phyloP scores from a whole-genome alignment of 37 sponge, comb jelly and placozoan genomes.

The Ianthella basta region DNA sequence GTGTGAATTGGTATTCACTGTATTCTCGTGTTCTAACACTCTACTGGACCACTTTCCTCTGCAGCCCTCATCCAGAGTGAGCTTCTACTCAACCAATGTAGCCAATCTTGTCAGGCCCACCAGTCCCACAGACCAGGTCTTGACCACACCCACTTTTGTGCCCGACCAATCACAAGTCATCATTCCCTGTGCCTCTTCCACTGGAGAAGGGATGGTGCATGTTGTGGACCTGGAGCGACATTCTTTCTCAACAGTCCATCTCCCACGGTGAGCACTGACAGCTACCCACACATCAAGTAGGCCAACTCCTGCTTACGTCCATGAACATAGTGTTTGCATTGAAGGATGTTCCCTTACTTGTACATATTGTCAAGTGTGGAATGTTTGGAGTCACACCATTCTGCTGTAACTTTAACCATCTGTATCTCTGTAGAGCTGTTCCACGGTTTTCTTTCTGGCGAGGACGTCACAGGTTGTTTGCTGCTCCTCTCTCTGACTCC shows the following conservation, averaged over 20 bases:
- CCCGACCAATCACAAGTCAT: slow-evolving; percentile 42
- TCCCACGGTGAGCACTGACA: slow-evolving; percentile 32
- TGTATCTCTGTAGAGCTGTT: not conserved
- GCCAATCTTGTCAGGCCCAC: not conserved
- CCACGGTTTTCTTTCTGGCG: not conserved
- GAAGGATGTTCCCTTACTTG: too few species aligned
- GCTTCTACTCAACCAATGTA: slow-evolving; percentile 4
- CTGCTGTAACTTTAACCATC: too few species aligned
- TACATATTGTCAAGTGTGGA: too few species aligned
- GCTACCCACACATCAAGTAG: too few species aligned
- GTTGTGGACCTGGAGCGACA: slow-evolving; percentile 45
- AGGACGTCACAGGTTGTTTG: not conserved
- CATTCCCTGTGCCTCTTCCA: slow-evolving; percentile 18
- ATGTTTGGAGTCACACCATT: too few species aligned
- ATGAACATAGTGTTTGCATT: too few species aligned
- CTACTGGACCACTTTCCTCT: too few species aligned
- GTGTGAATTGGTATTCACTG: too few species aligned
- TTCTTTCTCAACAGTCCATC: slow-evolving; percentile 23
- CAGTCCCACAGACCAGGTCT: not conserved
- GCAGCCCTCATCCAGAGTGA: not conserved
- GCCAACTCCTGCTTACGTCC: too few species aligned
- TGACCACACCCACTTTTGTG: slow-evolving; percentile 27
- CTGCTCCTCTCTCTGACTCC: not conserved
- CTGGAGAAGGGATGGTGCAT: slow-evolving; percentile 26
- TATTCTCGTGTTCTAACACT: too few species aligned